Percentiles rank a stretch among this genome's conserved stretches.
Evolutionary conservation across 2,797 vertebrate genomes (phyloP).

Genomic region (Phalanger gymnotis): DNA sequence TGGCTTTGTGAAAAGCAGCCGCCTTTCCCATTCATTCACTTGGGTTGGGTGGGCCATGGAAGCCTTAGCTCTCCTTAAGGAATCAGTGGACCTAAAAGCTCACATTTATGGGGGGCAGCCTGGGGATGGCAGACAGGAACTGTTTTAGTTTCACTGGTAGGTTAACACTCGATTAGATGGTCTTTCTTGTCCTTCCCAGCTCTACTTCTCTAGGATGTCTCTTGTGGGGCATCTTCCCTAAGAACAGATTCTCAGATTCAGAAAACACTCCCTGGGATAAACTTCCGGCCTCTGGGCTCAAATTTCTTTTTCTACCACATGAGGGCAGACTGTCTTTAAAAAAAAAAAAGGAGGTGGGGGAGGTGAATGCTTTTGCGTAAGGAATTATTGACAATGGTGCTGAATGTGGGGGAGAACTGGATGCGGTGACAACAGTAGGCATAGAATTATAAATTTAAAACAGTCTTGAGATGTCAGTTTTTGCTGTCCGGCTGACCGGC

Average conservation of each 20-base stretch:
- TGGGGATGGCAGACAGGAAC: background rate
- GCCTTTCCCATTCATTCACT: background rate
- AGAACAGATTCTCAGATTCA: background rate
- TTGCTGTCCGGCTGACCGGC: background rate
- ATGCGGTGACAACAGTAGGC: background rate
- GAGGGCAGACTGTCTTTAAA: conserved; percentile 84
- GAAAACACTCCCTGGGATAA: background rate
- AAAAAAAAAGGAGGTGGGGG: conserved; percentile 39
- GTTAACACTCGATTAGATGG: background rate
- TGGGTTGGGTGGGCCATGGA: background rate
- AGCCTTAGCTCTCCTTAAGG: background rate
- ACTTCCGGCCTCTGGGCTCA: conserved; percentile 32
- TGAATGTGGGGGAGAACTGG: background rate
- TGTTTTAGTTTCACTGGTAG: background rate
- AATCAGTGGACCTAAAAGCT: background rate
- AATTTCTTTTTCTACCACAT: conserved; percentile 77
- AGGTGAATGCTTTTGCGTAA: background rate
- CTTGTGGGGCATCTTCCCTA: conserved; percentile 25
- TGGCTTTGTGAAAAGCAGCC: background rate
- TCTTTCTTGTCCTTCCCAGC: background rate
- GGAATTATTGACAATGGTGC: background rate
- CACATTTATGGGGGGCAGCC: background rate
- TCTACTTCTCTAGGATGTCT: background rate
- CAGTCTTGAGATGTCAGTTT: background rate
- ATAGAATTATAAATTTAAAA: background rate